Conservation (phyloP, 1,140 invertebrate species). For the Lasioglossum albipes region DNA sequence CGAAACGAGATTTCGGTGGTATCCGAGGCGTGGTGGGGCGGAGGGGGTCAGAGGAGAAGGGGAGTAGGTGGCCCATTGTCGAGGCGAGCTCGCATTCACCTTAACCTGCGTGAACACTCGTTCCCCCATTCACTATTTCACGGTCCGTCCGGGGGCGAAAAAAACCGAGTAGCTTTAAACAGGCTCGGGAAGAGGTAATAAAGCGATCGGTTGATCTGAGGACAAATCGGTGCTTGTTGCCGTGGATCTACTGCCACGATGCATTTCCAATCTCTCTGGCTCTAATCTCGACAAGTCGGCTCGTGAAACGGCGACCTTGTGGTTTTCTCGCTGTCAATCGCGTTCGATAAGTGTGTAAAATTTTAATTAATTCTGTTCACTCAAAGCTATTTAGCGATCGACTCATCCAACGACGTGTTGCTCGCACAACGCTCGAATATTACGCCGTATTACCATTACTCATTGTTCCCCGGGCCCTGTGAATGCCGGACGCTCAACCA, state of each 20-base stretch:
- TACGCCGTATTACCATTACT: conserved; percentile 46
- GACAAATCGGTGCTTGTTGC: conserved; percentile 20
- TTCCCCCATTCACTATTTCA: conserved; percentile 52
- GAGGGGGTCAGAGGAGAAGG: neutral
- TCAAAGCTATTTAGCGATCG: conserved; percentile 10
- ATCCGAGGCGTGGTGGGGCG: neutral
- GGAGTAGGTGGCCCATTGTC: conserved; percentile 63
- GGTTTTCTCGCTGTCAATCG: no score
- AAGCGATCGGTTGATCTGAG: conserved; percentile 33
- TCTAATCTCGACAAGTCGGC: no score
- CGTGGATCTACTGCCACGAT: no score
- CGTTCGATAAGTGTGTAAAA: no score
- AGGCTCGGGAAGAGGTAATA: conserved; percentile 18
- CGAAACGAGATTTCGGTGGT: conserved; percentile 52
- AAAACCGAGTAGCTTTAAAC: conserved; percentile 28
- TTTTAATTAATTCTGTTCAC: no score
- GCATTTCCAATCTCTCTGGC: neutral
- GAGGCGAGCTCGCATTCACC: conserved; percentile 53
- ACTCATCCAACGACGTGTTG: neutral
- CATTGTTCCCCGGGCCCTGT: neutral
- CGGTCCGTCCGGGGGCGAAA: conserved; percentile 44
- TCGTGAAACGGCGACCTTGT: neutral
- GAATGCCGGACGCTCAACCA: neutral
- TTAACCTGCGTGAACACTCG: conserved; percentile 50
- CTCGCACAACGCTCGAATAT: conserved; percentile 18